phyloP scores from a whole-genome alignment of 2,888 invertebrate genomes.

The Masnerella sp. region DNA sequence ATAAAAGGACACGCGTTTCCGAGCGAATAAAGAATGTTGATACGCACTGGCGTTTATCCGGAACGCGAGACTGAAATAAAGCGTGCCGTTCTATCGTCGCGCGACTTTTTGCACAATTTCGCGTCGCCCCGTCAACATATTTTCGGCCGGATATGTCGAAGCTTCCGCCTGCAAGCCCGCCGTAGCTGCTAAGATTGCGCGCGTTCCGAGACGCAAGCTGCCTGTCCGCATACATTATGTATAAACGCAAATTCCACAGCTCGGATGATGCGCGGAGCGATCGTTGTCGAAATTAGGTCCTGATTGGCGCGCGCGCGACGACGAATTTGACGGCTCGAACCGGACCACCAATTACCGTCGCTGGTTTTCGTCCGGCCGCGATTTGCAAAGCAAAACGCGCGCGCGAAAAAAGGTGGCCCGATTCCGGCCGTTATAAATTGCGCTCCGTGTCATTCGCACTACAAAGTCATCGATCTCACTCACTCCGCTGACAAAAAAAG shows the following conservation, averaged over 20 bases:
- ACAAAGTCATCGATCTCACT: constrained; percentile 33
- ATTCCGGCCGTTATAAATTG: constrained; percentile 24
- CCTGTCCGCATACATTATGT: neutral
- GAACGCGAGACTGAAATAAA: constrained; percentile 15
- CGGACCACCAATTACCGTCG: constrained; percentile 4
- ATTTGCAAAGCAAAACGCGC: neutral
- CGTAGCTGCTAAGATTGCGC: constrained; percentile 23
- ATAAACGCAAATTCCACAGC: constrained; percentile 1
- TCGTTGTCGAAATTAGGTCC: constrained; percentile 28
- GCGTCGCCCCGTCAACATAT: constrained; percentile 7
- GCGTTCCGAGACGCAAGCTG: constrained; percentile 14
- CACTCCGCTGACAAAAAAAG: constrained; percentile 10
- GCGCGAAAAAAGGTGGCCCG: constrained; percentile 19
- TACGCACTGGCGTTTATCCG: constrained; percentile 5
- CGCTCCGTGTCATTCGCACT: constrained; percentile 32
- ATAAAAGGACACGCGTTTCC: too few relatives aligned
- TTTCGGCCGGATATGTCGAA: constrained; percentile 15
- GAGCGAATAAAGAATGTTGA: too few relatives aligned
- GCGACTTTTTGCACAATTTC: constrained; percentile 1
- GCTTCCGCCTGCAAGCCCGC: too few relatives aligned
- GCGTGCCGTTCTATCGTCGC: constrained; percentile 14
- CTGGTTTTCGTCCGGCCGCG: too few relatives aligned
- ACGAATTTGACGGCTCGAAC: constrained; percentile 16
- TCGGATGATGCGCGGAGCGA: too few relatives aligned
- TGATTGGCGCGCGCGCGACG: constrained; percentile 6